These are phyloP conservation scores for Lynx canadensis DNA, from an alignment of 2,113 vertebrate genomes.

Conservation along the genomic window DNA sequence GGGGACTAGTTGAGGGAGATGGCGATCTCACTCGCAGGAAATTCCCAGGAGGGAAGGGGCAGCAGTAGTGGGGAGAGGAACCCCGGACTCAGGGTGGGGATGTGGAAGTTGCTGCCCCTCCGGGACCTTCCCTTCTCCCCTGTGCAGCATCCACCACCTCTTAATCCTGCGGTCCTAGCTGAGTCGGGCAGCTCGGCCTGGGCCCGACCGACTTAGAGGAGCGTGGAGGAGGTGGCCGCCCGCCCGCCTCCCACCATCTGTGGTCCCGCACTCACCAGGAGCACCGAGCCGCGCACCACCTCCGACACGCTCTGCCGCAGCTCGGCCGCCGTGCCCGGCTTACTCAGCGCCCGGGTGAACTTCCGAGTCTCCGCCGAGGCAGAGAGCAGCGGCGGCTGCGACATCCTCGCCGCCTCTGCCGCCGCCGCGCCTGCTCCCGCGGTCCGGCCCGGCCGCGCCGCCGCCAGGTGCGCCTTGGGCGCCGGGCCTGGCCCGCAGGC, in stretches of 20 bases:
- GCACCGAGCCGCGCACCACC: slow-evolving; percentile 95
- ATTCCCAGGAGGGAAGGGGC: background rate
- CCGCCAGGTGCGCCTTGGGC: slow-evolving; percentile 64
- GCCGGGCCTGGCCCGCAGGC: slow-evolving; percentile 15
- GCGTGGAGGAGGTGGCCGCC: background rate
- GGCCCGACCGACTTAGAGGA: background rate
- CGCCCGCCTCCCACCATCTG: background rate
- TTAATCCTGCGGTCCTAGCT: background rate
- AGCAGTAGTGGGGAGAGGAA: background rate
- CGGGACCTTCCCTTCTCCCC: background rate
- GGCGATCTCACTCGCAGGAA: background rate
- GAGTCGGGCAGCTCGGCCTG: background rate
- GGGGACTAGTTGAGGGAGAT: background rate
- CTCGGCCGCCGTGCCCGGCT: slow-evolving; percentile 96
- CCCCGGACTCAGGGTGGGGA: background rate
- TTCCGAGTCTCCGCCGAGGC: slow-evolving; percentile 92
- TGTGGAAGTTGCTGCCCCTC: background rate
- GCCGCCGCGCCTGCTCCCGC: background rate
- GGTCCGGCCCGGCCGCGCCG: background rate
- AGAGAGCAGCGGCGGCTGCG: slow-evolving; percentile 62
- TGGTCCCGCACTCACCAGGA: slow-evolving; percentile 89
- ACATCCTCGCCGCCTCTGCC: slow-evolving; percentile 53
- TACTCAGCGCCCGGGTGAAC: slow-evolving; percentile 95
- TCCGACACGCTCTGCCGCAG: slow-evolving; percentile 97
- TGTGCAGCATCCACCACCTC: background rate